Base-by-base conservation (phyloP, 1,140 invertebrate genomes). In the Lethrus apterus region DNA sequence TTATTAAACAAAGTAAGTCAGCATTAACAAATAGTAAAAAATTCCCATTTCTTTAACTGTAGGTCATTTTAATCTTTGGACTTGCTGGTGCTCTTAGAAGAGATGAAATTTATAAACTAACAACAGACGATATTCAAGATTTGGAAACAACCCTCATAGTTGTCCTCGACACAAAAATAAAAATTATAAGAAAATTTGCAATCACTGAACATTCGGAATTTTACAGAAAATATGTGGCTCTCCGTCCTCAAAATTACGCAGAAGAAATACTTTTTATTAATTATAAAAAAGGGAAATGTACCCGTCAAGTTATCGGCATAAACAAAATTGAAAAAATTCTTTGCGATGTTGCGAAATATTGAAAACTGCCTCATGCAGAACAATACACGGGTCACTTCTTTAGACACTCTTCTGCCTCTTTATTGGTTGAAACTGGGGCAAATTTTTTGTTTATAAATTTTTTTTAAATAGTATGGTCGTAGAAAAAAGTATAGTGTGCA, bases 311-410 rank as follows among this genome's bases (percentile, higher is more conserved):
- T 8, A 55, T 57, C 35, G 52, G 52, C 4, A 43, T 34, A 4
- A 49, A 54, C 14, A 57, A 43, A 36, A 21, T 57, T n/a, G n/a
- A n/a, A 17, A 23, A 7, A 24, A 30, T 42, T 13, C 44, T 20
- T 9, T 35, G 44, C 18, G 33, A 38, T 31, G 46, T 59, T 11
- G 51, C 55, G 4, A 29, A 35, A 14, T 58, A 49, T 46, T 51
- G 57, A 46, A 45, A 50, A 13, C 43, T 60, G 14, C 20, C 46
- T 31, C 36, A 57, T 41, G 29, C 52, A n/a, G 34, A 55, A 40
- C 5, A 18, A 14, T 60, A 57, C 30, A 58, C 54, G 17, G 56
- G 54, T 3, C 54, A 58, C 49, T 55, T 42, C 23, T 58, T 55
- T 23, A 44, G 52, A 15, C 35, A 51, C 41, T 50, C 54, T 10